Evolutionary conservation across 2,888 invertebrate genomes (phyloP).

Genomic region (Andrena trimmerana): DNA sequence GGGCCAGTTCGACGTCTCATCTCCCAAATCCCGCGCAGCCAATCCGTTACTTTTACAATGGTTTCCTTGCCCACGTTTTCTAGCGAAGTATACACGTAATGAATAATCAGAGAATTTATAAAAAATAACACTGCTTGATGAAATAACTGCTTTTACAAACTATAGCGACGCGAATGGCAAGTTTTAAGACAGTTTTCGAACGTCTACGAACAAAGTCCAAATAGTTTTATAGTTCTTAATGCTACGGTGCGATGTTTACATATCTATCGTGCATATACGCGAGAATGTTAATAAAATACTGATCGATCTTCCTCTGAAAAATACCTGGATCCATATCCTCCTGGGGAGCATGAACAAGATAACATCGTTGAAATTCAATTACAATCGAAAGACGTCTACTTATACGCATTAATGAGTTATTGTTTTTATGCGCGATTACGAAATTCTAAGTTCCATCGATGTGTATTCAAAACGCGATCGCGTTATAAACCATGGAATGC

Average conservation of each 20-base stretch:
- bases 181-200: not conserved
- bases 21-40: conserved; percentile 85
- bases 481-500: not conserved
- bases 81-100: conserved; percentile 51
- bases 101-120: not conserved
- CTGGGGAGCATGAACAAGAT: conserved; percentile 68
- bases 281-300: conserved; percentile 14
- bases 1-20: conserved; percentile 89
- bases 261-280: not conserved
- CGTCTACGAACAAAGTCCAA: not conserved
- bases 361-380: conserved; percentile 48
- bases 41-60: conserved; percentile 80
- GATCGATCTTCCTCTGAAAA: conserved; percentile 16
- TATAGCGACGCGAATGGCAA: not conserved
- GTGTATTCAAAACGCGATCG: not conserved
- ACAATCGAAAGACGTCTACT: conserved; percentile 12
- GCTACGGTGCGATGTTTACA: not conserved
- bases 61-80: conserved; percentile 82
- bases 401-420: conserved; percentile 39
- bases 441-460: conserved; percentile 45
- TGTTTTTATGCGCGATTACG: conserved; percentile 57
- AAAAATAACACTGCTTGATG: not conserved
- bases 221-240: not conserved
- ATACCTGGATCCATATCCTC: conserved; percentile 80
- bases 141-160: not conserved